phyloP scores from a whole-genome alignment of 1,140 invertebrate genomes.

The Trachymyrmex septentrionalis region DNA sequence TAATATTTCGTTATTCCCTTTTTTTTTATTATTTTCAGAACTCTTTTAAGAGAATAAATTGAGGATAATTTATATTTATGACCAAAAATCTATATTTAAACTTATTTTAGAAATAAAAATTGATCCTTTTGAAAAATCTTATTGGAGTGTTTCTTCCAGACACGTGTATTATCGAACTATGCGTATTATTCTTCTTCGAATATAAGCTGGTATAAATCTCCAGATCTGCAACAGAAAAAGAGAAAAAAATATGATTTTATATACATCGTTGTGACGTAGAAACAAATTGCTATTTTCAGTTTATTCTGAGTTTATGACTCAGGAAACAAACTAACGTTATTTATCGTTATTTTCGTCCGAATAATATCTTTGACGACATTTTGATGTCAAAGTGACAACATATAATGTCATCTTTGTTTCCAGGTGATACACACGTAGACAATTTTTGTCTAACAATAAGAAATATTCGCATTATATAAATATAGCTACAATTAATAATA shows the following conservation, averaged over 20 bases:
- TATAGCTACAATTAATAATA: slow-evolving; percentile 1
- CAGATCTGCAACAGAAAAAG: slow-evolving; percentile 43
- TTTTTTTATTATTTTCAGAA: too few species aligned
- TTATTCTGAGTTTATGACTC: not conserved
- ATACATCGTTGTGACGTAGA: not conserved
- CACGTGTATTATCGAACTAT: not conserved
- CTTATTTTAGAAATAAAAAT: not conserved
- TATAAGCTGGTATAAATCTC: not conserved
- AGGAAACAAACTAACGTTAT: too few species aligned
- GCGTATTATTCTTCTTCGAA: not conserved
- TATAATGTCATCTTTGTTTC: too few species aligned
- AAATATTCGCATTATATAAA: not conserved
- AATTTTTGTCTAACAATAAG: not conserved
- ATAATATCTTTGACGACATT: too few species aligned
- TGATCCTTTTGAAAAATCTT: not conserved
- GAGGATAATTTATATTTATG: too few species aligned
- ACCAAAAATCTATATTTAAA: not conserved
- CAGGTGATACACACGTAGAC: not conserved
- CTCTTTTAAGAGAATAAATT: too few species aligned
- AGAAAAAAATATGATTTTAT: not conserved
- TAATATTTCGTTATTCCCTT: too few species aligned
- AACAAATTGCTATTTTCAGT: not conserved
- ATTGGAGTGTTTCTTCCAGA: not conserved
- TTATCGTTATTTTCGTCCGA: too few species aligned
- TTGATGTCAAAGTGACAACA: too few species aligned